Evolutionary conservation across 2,113 vertebrate genomes (phyloP), one percentile per base, ranked within the genome.

Genomic region (Recurvirostra avosetta): DNA sequence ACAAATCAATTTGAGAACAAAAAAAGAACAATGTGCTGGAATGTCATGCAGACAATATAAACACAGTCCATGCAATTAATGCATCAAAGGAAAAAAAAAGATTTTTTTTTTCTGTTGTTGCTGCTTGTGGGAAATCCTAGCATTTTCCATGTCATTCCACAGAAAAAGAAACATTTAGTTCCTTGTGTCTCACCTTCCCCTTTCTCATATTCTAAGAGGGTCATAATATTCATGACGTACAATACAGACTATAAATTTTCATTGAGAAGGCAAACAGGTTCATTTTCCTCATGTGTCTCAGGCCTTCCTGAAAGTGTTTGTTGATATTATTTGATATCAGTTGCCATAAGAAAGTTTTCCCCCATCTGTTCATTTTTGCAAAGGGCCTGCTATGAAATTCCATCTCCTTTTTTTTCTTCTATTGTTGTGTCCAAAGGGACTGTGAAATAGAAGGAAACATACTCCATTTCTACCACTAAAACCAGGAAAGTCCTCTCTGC

Each of bases 81-180:
- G 34, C 75, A 97, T 25, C 59, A 97, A 59, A 95, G 34, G 47
- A 65, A 90, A 91, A 96, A 95, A 65, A 95, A 77, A 55, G 9
- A 5, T n/a, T 14, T 53, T 38, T 63, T 43, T 70, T 85, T 68
- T n/a, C n/a, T 65, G 2, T 55, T 66, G 15, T 21, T 75, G 45
- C 7, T 66, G 8, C 41, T 63, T 88, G 18, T 75, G 49, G 47
- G 53, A 90, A 84, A 88, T 61, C 12, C 27, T 65, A 45, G n/a
- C 3, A 25, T 76, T 94, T 92, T 74, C 26, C 50, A 29, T 40
- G 13, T 53, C 86, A 68, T 70, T 71, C n/a, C 8, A 3, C 21
- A 85, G 50, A 25, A 79, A 80, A 80, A 52, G 32, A 58, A 88
- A 50, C 6, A 27, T 67, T 21, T 25, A 45, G 47, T 26, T 23